Percentiles rank a stretch among this genome's conserved stretches.
Evolutionary conservation across 2,888 invertebrate genomes (phyloP).

Genomic region (Agrotis puta): DNA sequence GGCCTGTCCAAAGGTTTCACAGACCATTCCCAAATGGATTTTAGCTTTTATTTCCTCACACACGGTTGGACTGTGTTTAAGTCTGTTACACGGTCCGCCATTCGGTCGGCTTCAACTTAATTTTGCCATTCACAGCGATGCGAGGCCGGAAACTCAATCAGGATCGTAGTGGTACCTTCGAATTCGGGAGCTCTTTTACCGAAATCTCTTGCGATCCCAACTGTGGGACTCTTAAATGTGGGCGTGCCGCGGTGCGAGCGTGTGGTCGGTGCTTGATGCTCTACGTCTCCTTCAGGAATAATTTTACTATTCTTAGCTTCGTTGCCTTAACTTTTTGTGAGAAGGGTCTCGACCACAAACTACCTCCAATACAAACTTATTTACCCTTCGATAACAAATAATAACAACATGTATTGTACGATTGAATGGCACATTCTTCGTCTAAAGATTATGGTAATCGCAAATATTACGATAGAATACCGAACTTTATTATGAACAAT

Average conservation of each 20-base stretch:
- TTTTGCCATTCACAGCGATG: constrained; percentile 67
- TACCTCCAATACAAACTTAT: constrained; percentile 38
- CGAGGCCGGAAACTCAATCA: constrained; percentile 70
- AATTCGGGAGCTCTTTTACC: constrained; percentile 85
- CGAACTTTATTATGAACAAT: constrained; percentile 49
- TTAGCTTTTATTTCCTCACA: constrained; percentile 65
- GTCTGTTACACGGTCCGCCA: constrained; percentile 65
- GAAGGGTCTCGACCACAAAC: constrained; percentile 31
- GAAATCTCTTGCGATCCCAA: constrained; percentile 86
- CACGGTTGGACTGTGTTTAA: constrained; percentile 66
- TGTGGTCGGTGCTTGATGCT: constrained; percentile 76
- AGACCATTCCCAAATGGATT: constrained; percentile 75
- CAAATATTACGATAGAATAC: constrained; percentile 38
- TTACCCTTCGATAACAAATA: constrained; percentile 41
- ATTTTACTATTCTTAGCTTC: constrained; percentile 56
- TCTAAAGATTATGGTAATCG: constrained; percentile 62
- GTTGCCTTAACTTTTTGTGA: constrained; percentile 22
- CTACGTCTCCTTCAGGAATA: constrained; percentile 83
- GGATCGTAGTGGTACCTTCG: constrained; percentile 80
- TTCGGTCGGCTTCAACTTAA: constrained; percentile 60
- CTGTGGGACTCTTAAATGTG: constrained; percentile 85
- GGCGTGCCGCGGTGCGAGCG: constrained; percentile 81
- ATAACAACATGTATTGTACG: constrained; percentile 50
- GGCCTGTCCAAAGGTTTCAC: constrained; percentile 55
- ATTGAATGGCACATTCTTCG: constrained; percentile 38